Base-by-base conservation (phyloP, 2,888 invertebrate genomes). In the Odontothrips loti region DNA sequence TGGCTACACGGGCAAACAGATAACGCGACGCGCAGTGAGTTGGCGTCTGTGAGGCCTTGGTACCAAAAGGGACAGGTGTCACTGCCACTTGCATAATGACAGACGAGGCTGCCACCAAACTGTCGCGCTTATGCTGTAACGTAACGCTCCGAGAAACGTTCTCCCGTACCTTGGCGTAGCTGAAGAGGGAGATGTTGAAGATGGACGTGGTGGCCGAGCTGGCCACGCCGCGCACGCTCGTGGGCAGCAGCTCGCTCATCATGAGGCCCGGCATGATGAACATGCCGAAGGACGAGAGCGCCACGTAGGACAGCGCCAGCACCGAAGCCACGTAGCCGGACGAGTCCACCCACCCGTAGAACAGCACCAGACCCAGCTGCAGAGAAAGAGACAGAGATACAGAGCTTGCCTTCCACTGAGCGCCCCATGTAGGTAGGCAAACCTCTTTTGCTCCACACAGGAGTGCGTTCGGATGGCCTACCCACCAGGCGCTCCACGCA, bases 261-360 rank as follows among this genome's bases (percentile, higher is more conserved):
- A 94, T 92, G 47, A 94, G 90, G 27, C 93, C 93, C 0, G 94
- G 94, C 83, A 94, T 89, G 1, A 93, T 90, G 90, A 94, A 91
- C 85, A 94, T 90, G 2, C 93, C 93, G 51, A 92, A 86, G 0
- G 94, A 94, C 86, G 94, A 94, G 84, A 92, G 91, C 10, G 91
- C 92, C 27, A 94, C 93, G 86, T 94, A 95, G 58, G 90, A 86
- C n/a, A 94, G 68, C 27, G 68, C 68, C 23, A 75, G 68, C 11
- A 27, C 12, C 23, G 68, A 9, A 11, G 27, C 68, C 68, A 75
- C 27, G 68, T 75, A 75, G 68, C 68, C 27, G 27, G 23, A 3
- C 4, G 23, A 27, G 68, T 27, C 68, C 23, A 27, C 23, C 68
- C 68, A 75, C 11, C 11, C 27, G 9, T 27, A 75, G 68, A 23